Conservation (phyloP, 2,888 invertebrate species). For the Tromatobia lineatoria region DNA sequence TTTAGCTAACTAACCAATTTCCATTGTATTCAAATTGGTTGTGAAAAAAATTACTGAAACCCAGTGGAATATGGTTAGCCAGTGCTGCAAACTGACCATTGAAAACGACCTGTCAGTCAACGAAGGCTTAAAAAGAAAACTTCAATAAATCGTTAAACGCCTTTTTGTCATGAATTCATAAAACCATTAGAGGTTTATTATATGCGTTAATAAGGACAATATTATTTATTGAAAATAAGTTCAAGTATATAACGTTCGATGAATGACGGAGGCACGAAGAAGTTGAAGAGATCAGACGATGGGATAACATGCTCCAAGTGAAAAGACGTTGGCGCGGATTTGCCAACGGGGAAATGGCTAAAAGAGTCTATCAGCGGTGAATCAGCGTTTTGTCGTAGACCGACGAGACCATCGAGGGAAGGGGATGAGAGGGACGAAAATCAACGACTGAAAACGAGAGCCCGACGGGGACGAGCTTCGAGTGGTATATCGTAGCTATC, state of each 20-base stretch:
- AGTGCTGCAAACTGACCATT: no score
- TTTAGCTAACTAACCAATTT: no score
- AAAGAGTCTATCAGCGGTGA: conserved; percentile 58
- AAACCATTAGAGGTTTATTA: background rate
- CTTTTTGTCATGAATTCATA: background rate
- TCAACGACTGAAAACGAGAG: conserved; percentile 34
- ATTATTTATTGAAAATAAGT: background rate
- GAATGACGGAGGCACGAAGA: background rate
- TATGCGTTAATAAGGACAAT: conserved; percentile 12
- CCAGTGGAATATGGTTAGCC: no score
- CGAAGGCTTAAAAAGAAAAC: background rate
- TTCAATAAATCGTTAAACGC: conserved; percentile 1
- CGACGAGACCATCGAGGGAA: conserved; percentile 8
- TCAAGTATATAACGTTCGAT: background rate
- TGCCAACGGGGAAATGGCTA: conserved; percentile 53
- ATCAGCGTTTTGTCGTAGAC: conserved; percentile 60
- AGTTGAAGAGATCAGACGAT: conserved; percentile 16
- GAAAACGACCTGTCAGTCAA: no score
- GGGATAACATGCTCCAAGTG: conserved; percentile 19
- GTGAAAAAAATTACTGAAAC: no score
- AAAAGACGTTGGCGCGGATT: conserved; percentile 36
- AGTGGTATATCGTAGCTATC: conserved; percentile 32
- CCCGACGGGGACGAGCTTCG: conserved; percentile 1
- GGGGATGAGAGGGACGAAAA: conserved; percentile 5
- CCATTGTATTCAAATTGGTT: no score